Evolutionary conservation across 2,888 invertebrate genomes (phyloP), one percentile per base, ranked within the genome.

Genomic region (Frankliniella intonsa): DNA sequence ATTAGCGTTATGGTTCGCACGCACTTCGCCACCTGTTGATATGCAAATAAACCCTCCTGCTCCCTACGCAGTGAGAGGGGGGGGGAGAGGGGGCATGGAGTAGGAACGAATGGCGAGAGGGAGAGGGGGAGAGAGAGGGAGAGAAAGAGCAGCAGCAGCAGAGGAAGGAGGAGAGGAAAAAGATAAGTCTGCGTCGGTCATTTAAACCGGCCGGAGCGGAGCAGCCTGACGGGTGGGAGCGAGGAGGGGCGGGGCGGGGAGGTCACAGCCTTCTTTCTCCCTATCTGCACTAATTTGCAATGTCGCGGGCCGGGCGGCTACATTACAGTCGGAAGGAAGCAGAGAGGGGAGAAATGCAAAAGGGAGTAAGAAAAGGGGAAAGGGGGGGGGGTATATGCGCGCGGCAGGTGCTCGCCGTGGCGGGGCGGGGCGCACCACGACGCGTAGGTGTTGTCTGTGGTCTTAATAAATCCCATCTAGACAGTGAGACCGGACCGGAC

Each of bases 1-100:
- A 76, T 76, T 76, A 76, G 69, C 69, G 69, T 76, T 76, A 76
- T 76, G 69, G 69, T 76, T 76, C 69, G 69, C 69, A 76, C 69
- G 69, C 69, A 76, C 69, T 76, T 76, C 69, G 69, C 69, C 69
- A 76, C 69, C 69, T 76, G 69, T 76, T 76, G 69, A 76, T 76
- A 76, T 76, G 69, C 69, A 76, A 76, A 76, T 76, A 76, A n/a
- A 12, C 69, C 69, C 69, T 25, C 69, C 69, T 25, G 12, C 22
- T 17, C 55, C 55, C 55, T 17, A 17, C 62, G 62, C 62, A 17
- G 62, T 12, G 55, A 55, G 55, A 12, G 55, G 9, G 3, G 17
- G 55, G 55, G 55, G 12, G 55, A 9, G 51, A 12, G 55, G 55
- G 55, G 17, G 55, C 17, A 55, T 8, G 17, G 55, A 8, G 55